Evolutionary conservation across 2,797 vertebrate species (phyloP), one percentile per base, ranked within the genome.

Genomic region (Myotis pilosus): DNA sequence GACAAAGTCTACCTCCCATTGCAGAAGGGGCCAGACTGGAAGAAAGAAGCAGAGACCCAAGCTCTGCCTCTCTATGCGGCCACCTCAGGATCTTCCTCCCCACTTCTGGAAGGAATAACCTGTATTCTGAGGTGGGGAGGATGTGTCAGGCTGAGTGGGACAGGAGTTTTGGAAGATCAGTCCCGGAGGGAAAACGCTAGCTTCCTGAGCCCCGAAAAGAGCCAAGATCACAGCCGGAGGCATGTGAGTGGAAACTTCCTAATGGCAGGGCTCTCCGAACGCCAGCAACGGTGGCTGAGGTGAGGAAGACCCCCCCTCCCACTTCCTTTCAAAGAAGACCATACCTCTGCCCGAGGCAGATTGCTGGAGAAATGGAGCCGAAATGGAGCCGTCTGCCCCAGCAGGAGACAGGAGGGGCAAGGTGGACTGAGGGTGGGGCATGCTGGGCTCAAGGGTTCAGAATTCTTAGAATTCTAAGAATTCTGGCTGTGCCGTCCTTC

Each of bases 161-260:
- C 0, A 0, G 13, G 60, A 38, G 7, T 49, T 64, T 80, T 36
- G 23, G 33, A 23, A 88, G 79, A 33, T 44, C 17, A 38, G 62
- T 72, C 41, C 23, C 4, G 3, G 8, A 16, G 30, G 82, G 69
- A 15, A 53, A 55, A 62, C 2, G 3, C 28, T 16, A 57, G 53
- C 20, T 95, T 91, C 92, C 51, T 55, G 79, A 62, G 79, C 51
- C 80, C 88, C 30, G n/a, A 12, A 28, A 81, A 75, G 33, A 86
- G 60, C 38, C 87, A 60, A n/a, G 19, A 28, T 19, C 1, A 30
- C 5, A 16, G 71, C 49, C 5, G 28, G 30, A 68, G 49, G 33
- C 41, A 85, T 19, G 28, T 41, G 72, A 66, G 44, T 6, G 47
- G 33, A 47, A 72, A 49, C 28, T 41, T 83, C 51, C 64, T 8